A percentile compares a stretch with the other conserved stretches of the same genome.
Conservation (phyloP, 2,113 vertebrate genomes). For the Tenrec ecaudatus region DNA sequence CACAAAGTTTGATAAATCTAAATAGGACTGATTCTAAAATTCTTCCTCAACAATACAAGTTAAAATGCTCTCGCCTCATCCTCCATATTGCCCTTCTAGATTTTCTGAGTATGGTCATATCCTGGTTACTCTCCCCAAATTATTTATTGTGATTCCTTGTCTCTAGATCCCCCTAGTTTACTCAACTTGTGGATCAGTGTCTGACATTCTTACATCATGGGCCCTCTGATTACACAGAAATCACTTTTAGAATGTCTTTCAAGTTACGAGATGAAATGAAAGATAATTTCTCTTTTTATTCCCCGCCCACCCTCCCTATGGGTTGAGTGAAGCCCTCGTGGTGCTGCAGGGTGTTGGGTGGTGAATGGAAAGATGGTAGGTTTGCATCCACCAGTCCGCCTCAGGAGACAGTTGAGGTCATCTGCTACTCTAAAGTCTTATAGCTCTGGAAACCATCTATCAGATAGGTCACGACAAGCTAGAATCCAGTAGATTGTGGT, state of each 20-base stretch:
- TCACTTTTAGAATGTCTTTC: background rate
- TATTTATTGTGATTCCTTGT: background rate
- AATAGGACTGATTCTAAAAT: background rate
- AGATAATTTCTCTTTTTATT: background rate
- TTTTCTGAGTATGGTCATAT: background rate
- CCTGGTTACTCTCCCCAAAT: background rate
- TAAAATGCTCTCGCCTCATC: background rate
- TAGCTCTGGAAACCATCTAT: too few relatives aligned
- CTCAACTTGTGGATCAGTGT: background rate
- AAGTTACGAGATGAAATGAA: background rate
- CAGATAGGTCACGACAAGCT: too few relatives aligned
- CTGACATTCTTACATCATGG: background rate
- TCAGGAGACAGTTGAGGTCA: too few relatives aligned
- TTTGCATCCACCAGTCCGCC: too few relatives aligned
- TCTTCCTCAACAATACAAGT: background rate
- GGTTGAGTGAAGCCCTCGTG: too few relatives aligned
- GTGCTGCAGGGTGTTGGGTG: too few relatives aligned
- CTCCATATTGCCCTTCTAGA: background rate
- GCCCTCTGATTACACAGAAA: background rate
- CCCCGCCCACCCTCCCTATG: background rate
- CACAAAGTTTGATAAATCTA: conserved; percentile 3
- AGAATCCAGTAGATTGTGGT: too few relatives aligned
- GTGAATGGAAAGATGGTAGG: too few relatives aligned
- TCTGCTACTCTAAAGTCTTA: too few relatives aligned
- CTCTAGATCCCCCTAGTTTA: background rate